Evolutionary conservation across 2,797 vertebrate species (phyloP).

Genomic region (Lutjanus campechanus): DNA sequence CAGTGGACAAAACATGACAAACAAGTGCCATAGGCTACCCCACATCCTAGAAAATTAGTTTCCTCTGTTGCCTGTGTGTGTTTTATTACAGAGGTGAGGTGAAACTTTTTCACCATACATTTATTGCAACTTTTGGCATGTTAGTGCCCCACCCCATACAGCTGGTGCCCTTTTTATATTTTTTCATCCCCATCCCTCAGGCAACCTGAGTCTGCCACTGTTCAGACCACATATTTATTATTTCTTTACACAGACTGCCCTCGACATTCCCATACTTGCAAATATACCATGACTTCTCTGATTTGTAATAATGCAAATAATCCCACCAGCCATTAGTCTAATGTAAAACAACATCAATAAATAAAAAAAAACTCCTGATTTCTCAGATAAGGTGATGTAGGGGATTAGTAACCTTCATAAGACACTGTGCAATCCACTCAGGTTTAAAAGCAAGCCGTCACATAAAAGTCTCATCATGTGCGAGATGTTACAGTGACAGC

Average conservation of each 20-base stretch:
- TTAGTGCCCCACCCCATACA: too few relatives aligned
- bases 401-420: slow-evolving; percentile 30
- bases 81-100: too few relatives aligned
- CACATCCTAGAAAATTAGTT: too few relatives aligned
- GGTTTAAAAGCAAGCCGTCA: slow-evolving; percentile 29
- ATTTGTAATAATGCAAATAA: background rate
- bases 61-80: too few relatives aligned
- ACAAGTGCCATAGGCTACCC: too few relatives aligned
- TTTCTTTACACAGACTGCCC: background rate
- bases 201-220: too few relatives aligned
- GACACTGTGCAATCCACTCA: slow-evolving; percentile 8
- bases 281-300: background rate
- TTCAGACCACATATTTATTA: too few relatives aligned
- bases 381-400: background rate
- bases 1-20: too few relatives aligned
- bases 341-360: background rate
- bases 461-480: slow-evolving; percentile 18
- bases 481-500: slow-evolving; percentile 17
- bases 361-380: background rate
- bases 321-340: background rate
- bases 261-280: background rate
- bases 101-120: too few relatives aligned
- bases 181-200: too few relatives aligned
- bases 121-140: too few relatives aligned
- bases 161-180: too few relatives aligned